Base-by-base conservation (phyloP, 2,113 vertebrate genomes). In the Rhea americana region DNA sequence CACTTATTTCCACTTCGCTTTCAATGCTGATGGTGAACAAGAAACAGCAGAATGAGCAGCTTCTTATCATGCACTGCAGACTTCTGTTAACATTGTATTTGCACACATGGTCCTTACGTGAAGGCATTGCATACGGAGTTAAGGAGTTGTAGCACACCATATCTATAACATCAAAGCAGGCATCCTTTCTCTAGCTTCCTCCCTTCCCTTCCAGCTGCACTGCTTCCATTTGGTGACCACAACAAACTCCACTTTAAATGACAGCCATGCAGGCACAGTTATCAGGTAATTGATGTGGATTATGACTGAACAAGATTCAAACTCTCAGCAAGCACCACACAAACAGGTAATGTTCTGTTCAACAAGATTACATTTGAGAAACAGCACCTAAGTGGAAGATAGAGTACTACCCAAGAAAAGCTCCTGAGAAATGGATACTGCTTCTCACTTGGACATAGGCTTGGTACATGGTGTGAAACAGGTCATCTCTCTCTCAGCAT, bases 231-330 rank as follows among this genome's bases (percentile, higher is more conserved):
- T 30, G 63, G 24, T 26, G 43, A 32, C 39, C 73, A 8, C 75
- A 82, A 15, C n/a, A 67, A 82, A 75, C 12, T 24, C 28, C 35
- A 48, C 17, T 45, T 59, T 9, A 28, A 0, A 32, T 4, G 59
- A 59, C 48, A 22, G 39, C 22, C 59, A 37, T 37, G 28, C 11
- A 39, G 43, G 13, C 59, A 11, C 12, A 68, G 35, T 47, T 67
- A 28, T 66, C 0, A 22, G 32, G 25, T 30, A 62, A 80, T 11
- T 45, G 39, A 5, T 5, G 41, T 53, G 51, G 41, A 75, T 65
- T n/a, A 30, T 47, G 28, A 73, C 21, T 41, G 50, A 37, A 16
- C 0, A 0, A 73, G 45, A 48, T 13, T n/a, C 53, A 55, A 55
- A 55, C 53, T 55, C 53, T 14, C 14, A 15, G 25, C 45, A 48